A percentile compares a stretch with the other conserved stretches of the same genome.
Evolutionary conservation across 2,888 invertebrate genomes (phyloP).

Genomic region (Mamestra brassicae): DNA sequence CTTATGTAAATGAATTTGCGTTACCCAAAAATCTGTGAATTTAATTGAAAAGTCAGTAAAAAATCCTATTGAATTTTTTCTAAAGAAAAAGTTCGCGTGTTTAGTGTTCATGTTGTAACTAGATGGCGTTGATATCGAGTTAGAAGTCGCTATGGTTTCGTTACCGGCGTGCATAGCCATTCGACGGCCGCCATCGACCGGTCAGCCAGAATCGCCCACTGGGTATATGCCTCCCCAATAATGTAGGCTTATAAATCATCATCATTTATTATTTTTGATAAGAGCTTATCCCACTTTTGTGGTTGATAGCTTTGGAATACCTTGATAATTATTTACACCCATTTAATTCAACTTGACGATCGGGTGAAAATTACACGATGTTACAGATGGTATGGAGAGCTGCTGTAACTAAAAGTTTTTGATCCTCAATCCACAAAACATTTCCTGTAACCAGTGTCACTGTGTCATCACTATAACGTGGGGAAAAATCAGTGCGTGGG

Average conservation of each 20-base stretch:
- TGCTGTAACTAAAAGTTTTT: too few species aligned
- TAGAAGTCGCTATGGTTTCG: conserved; percentile 57
- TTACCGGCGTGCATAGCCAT: conserved; percentile 37
- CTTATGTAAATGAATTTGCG: not conserved
- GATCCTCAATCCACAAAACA: too few species aligned
- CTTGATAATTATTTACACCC: too few species aligned
- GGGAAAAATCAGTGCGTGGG: not conserved
- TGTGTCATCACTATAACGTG: not conserved
- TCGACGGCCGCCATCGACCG: rapidly evolving
- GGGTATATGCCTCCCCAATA: conserved; percentile 49
- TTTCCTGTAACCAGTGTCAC: too few species aligned
- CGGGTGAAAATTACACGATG: too few species aligned
- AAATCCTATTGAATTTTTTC: not conserved
- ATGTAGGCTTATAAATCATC: conserved; percentile 42
- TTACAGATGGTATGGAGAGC: too few species aligned
- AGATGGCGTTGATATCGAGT: conserved; percentile 27
- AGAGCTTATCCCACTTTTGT: conserved; percentile 29
- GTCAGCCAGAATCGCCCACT: conserved; percentile 28
- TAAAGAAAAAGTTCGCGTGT: not conserved
- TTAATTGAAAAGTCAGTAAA: not conserved
- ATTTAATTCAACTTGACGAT: too few species aligned
- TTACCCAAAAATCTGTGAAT: not conserved
- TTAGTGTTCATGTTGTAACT: conserved; percentile 29
- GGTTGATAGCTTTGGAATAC: conserved; percentile 32
- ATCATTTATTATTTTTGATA: conserved; percentile 42